These are phyloP conservation scores for Probosciger aterrimus DNA, from an alignment of 2,113 vertebrate species.

Conservation along the genomic window DNA sequence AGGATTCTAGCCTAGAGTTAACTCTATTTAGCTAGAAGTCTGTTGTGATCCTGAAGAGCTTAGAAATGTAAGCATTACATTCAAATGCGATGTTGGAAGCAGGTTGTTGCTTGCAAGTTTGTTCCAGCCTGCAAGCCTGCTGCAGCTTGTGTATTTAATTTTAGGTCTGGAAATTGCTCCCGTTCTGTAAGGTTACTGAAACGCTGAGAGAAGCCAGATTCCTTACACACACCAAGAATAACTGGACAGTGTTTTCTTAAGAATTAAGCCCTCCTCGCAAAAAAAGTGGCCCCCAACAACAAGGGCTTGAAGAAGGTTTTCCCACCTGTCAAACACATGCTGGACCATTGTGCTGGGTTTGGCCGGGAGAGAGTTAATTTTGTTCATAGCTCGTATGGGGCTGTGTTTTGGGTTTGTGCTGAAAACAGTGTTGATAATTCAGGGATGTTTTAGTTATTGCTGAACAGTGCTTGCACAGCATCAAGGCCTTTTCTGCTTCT, in stretches of 20 bases:
- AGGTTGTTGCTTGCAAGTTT: slow-evolving; percentile 49
- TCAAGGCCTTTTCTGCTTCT: background rate
- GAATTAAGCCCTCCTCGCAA: background rate
- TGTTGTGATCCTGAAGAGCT: background rate
- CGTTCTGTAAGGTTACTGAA: background rate
- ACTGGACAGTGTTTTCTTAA: background rate
- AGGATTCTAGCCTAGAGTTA: background rate
- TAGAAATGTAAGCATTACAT: background rate
- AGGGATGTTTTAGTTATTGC: background rate
- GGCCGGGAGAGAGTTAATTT: background rate
- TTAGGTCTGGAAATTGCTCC: slow-evolving; percentile 25
- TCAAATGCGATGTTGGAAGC: slow-evolving; percentile 16
- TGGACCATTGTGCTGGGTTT: background rate
- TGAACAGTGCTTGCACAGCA: background rate
- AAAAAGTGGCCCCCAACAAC: background rate
- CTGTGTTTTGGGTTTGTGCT: background rate
- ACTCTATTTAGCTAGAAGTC: background rate
- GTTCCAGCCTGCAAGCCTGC: slow-evolving; percentile 27
- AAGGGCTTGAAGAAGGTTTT: background rate
- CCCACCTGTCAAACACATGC: background rate
- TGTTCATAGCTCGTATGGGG: background rate
- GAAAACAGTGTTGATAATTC: background rate
- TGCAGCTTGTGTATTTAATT: slow-evolving; percentile 52
- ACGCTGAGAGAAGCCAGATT: background rate
- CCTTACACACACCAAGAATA: background rate